phyloP scores from a whole-genome alignment of 2,113 vertebrate species.

The Seriola rivoliana region DNA sequence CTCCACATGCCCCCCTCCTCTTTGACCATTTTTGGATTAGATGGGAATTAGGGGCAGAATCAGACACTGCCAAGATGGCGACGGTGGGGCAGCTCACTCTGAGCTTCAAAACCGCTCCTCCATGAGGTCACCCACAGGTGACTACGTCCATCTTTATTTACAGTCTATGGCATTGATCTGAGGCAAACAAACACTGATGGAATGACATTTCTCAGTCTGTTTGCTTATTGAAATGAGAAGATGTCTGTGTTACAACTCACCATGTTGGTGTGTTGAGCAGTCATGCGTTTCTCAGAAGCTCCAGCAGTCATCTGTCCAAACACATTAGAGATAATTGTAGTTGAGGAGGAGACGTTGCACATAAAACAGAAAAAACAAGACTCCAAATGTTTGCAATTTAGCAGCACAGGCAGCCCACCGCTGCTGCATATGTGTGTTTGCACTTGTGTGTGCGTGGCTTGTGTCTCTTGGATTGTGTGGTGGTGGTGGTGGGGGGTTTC shows the following conservation, averaged over 20 bases:
- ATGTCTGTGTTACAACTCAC: no score
- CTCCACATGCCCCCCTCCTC: no score
- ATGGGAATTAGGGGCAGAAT: no score
- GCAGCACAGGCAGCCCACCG: conserved; percentile 24
- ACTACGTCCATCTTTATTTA: no score
- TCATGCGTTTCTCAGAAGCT: no score
- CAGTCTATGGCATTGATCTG: neutral
- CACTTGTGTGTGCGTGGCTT: conserved; percentile 53
- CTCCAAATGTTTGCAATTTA: conserved; percentile 53
- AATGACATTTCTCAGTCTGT: neutral
- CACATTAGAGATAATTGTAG: conserved; percentile 4
- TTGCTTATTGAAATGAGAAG: neutral
- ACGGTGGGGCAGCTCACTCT: no score
- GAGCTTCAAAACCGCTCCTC: no score
- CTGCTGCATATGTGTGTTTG: conserved; percentile 51
- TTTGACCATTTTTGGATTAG: no score
- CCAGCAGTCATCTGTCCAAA: no score
- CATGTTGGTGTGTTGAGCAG: no score
- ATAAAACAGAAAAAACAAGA: conserved; percentile 52
- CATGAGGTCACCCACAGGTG: no score
- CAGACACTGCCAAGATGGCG: no score
- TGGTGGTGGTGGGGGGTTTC: conserved; percentile 72
- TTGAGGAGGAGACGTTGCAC: conserved; percentile 11
- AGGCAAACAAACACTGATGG: neutral
- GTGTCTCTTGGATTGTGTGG: conserved; percentile 44